Base-by-base conservation (phyloP, 30 jellyfish, hydroid and myxozoan genomes). In the Aurelia sp. region DNA sequence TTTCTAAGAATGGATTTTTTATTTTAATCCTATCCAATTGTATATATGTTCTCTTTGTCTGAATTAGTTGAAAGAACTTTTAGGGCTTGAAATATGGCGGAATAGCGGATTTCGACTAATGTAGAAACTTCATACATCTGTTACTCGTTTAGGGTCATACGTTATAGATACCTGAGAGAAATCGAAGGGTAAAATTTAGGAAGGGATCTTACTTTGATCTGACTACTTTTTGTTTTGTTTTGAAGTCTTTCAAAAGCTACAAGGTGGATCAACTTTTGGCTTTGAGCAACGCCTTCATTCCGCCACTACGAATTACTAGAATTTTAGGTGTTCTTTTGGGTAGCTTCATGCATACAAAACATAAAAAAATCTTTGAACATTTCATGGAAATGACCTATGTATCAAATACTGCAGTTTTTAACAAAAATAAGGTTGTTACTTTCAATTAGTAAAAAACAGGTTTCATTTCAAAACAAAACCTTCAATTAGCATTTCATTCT, bases 211-310 rank as follows among this genome's bases (percentile, higher is more conserved):
- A 44, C 55, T 44, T 44, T 44, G 55, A 44, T 44, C 9, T 44
- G 55, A 44, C 55, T 44, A 44, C 55, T 44, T 44, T 44, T 44
- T 44, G 55, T 8, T 44, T 0, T 44, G 55, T 44, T 44, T 44
- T 44, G 55, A 8, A 3, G 0, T 44, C 7, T 44, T 44, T 44
- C 15, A 44, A 44, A 7, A 8, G 55, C 15, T 1, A 18, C 1
- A 64, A 17, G 50, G 10, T 30, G 24, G 38, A 8, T 17, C 21
- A 69, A 33, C 8, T 20, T 31, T 69, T 40, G 35, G 41, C 80
- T 24, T 41, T 12, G 80, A 79, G 65, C 89, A 79, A 79, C 89
- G 89, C 89, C 89, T 79, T 38, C 10, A 9, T 12, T 17, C 73
- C 22, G 40, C 40, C 0, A 55, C 86, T 24, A 15, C 27, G 74